Conservation (phyloP, 2,797 vertebrate genomes). For the Poecilia wingei region DNA sequence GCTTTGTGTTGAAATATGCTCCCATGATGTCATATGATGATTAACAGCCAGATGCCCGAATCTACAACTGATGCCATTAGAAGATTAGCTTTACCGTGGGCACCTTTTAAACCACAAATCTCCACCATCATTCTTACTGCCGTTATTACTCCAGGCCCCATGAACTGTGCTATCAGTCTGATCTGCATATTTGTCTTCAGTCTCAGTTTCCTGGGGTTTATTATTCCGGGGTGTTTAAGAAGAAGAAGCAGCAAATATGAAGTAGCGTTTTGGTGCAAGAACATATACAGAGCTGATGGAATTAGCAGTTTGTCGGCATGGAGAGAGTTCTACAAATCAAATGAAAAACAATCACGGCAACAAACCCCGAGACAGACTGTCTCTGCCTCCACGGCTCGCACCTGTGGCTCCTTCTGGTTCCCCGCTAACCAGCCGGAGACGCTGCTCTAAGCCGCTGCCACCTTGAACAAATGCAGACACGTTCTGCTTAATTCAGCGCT, state of each 20-base stretch:
- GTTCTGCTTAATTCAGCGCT: conserved; percentile 50
- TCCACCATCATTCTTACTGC: neutral
- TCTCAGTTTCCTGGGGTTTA: neutral
- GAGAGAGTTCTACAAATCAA: neutral
- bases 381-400: conserved; percentile 8
- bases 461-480: conserved; percentile 45
- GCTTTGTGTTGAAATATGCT: neutral
- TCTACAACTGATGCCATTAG: neutral
- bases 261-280: neutral
- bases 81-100: neutral
- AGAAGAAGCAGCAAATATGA: neutral
- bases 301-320: neutral
- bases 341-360: neutral
- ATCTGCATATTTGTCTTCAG: conserved; percentile 3
- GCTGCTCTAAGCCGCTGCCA: conserved; percentile 33
- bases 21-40: neutral
- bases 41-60: neutral
- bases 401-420: conserved; percentile 19
- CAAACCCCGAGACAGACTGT: neutral
- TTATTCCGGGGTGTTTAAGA: neutral
- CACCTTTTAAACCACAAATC: conserved; percentile 6
- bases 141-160: neutral
- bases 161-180: neutral
- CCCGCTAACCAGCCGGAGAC: conserved; percentile 33
- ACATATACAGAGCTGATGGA: neutral